These are phyloP conservation scores for Lophochroa leadbeateri DNA, from an alignment of 2,113 vertebrate species.

Conservation along the genomic window DNA sequence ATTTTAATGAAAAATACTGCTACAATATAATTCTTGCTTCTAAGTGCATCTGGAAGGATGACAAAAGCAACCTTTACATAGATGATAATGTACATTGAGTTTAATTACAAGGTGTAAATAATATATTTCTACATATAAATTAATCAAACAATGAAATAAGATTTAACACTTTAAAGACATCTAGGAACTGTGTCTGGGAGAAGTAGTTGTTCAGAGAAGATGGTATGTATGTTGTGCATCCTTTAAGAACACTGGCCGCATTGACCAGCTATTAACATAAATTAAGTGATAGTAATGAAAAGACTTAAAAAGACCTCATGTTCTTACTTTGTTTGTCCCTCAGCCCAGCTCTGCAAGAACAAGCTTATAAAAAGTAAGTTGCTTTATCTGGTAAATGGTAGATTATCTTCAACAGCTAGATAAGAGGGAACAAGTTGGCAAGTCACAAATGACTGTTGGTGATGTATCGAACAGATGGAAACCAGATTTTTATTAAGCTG, in stretches of 20 bases:
- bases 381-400: constrained; percentile 39
- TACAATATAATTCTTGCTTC: neutral
- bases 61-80: neutral
- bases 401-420: constrained; percentile 45
- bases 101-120: neutral
- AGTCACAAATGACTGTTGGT: neutral
- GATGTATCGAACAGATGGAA: constrained; percentile 27
- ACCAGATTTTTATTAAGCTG: constrained; percentile 43
- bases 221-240: neutral
- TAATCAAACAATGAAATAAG: neutral
- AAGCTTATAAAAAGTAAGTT: neutral
- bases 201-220: neutral
- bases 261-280: neutral
- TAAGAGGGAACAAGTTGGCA: constrained; percentile 4
- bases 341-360: neutral
- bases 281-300: neutral
- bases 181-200: neutral
- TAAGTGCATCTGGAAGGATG: neutral
- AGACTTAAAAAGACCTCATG: neutral
- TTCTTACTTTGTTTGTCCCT: neutral
- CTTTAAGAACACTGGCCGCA: neutral
- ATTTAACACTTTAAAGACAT: neutral
- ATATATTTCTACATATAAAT: neutral
- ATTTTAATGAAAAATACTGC: neutral
- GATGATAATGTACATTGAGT: neutral